Evolutionary conservation across 2,888 invertebrate species (phyloP), one percentile per base, ranked within the genome.

Genomic region (Tetranychus piercei): DNA sequence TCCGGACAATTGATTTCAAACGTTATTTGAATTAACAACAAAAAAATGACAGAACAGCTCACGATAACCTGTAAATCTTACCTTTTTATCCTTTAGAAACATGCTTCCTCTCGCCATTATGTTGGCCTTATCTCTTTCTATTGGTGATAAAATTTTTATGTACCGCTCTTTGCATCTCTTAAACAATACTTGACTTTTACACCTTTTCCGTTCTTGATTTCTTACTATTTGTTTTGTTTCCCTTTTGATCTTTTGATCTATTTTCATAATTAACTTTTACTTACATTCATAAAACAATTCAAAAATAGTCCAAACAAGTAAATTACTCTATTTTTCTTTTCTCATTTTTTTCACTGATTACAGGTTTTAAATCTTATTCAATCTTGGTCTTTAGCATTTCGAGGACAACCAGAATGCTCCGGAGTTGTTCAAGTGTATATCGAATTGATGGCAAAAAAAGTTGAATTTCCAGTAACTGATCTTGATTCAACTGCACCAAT

Each of bases 361-460:
- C 34, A 76, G 76, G 77, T 90, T 0, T 84, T 95, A 64, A 92
- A 91, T 81, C 86, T 99, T 74, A 96, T 99, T 81, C 96, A 86
- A 85, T 91, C 93, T 77, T 99, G 99, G 99, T 94, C 97, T 0
- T 95, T 96, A 84, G 94, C 97, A 1, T 99, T 99, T 84, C 89
- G 90, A 80, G 89, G 88, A 81, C 90, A 91, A 81, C 89, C 94
- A 0, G 95, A 97, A 75, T 85, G 94, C 80, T 88, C 88, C 75
- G 97, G 97, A 44, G 96, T 99, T 44, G 90, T 89, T 43, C 90
- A 90, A 82, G 88, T 95, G n/a, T 97, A 96, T 84, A 89, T 90
- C 81, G 97, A 99, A 81, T 85, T 99, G 69, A 89, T 90, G 81
- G 87, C 88, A 72, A 97, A 97, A 84, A 97, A 97, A 66, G 94